phyloP scores from a whole-genome alignment of 2,888 invertebrate genomes.

The Latrodectus hesperus region DNA sequence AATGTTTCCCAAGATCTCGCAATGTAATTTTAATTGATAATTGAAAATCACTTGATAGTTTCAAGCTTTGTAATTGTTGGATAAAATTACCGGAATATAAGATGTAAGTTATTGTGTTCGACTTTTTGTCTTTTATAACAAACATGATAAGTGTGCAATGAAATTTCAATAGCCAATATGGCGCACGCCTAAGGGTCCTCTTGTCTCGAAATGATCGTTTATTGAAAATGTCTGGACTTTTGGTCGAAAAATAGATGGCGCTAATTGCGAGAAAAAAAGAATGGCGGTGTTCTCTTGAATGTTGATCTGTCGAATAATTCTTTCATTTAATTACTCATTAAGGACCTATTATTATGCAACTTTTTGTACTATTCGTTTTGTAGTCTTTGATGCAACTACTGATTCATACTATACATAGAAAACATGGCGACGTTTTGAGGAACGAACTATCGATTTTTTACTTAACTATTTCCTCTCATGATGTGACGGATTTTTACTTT shows the following conservation, averaged over 20 bases:
- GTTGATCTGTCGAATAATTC: not conserved
- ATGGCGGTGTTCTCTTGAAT: slow-evolving; percentile 45
- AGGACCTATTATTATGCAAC: too few species aligned
- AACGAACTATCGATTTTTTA: too few species aligned
- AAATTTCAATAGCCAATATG: slow-evolving; percentile 39
- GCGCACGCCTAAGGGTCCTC: slow-evolving; percentile 10
- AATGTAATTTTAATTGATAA: not conserved
- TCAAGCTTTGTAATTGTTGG: too few species aligned
- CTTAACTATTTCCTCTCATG: too few species aligned
- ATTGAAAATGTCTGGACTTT: slow-evolving; percentile 40
- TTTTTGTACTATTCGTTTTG: not conserved
- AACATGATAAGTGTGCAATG: not conserved
- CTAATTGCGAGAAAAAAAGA: slow-evolving; percentile 64
- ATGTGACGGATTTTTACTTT: too few species aligned
- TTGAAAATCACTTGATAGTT: too few species aligned
- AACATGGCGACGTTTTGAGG: not conserved
- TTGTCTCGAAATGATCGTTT: slow-evolving; percentile 43
- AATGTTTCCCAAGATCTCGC: not conserved
- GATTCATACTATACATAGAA: not conserved
- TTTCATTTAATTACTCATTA: not conserved
- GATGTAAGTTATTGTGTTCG: too few species aligned
- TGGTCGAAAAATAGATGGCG: slow-evolving; percentile 67
- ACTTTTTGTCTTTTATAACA: too few species aligned
- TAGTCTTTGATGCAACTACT: not conserved
- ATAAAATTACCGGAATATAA: too few species aligned